A percentile compares a stretch with the other conserved stretches of the same genome.
Evolutionary conservation across 2,888 invertebrate genomes (phyloP).

Genomic region (Laspeyria flexula): DNA sequence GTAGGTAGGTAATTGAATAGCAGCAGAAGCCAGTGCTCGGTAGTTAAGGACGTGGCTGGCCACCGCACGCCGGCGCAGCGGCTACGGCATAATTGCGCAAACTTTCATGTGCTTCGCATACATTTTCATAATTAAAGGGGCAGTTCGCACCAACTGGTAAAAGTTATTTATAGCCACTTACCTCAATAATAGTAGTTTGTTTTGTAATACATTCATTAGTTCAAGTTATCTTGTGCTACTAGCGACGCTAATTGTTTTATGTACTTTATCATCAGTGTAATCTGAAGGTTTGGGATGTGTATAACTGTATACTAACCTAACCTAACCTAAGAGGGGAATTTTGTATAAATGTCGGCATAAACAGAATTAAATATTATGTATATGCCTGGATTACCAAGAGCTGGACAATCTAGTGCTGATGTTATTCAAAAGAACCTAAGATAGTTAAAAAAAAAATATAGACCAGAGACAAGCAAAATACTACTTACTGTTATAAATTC

Average conservation of each 20-base stretch:
- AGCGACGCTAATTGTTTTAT: constrained; percentile 8
- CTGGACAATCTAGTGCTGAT: too few relatives aligned
- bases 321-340: too few relatives aligned
- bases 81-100: constrained; percentile 80
- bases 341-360: too few relatives aligned
- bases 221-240: constrained; percentile 12
- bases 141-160: constrained; percentile 76
- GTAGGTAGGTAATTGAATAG: constrained; percentile 77
- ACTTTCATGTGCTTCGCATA: constrained; percentile 85
- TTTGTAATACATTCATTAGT: constrained; percentile 26
- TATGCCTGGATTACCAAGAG: too few relatives aligned
- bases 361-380: too few relatives aligned
- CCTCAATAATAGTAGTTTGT: constrained; percentile 61
- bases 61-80: constrained; percentile 63
- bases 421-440: too few relatives aligned
- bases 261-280: too few relatives aligned
- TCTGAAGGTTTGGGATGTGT: too few relatives aligned
- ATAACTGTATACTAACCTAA: too few relatives aligned
- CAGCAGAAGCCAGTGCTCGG: constrained; percentile 67
- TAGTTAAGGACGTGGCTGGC: constrained; percentile 72
- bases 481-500: too few relatives aligned
- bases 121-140: constrained; percentile 85
- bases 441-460: too few relatives aligned
- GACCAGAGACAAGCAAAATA: too few relatives aligned
- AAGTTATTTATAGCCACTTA: constrained; percentile 72